Conservation (phyloP, 2,888 invertebrate genomes). For the Azorinus chamasolen region DNA sequence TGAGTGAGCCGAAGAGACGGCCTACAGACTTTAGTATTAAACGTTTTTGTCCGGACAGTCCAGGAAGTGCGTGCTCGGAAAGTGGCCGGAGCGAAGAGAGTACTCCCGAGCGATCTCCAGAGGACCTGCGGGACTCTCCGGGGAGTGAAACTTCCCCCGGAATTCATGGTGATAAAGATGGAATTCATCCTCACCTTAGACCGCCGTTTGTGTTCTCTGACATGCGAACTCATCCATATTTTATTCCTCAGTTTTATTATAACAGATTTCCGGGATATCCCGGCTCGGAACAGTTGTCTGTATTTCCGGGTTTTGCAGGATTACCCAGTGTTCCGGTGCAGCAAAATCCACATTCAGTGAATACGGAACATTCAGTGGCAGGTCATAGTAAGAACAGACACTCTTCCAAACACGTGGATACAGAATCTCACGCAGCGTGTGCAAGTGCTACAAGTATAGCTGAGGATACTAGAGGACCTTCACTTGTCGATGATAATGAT, state of each 20-base stretch:
- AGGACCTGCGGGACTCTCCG: conserved; percentile 67
- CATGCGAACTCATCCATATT: conserved; percentile 63
- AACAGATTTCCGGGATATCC: conserved; percentile 55
- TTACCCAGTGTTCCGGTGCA: conserved; percentile 4
- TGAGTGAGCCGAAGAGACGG: conserved; percentile 88
- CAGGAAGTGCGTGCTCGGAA: conserved; percentile 76
- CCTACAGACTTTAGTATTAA: conserved; percentile 82
- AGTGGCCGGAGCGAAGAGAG: conserved; percentile 75
- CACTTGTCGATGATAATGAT: conserved; percentile 38
- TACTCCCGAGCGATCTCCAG: conserved; percentile 64
- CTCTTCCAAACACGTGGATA: neutral
- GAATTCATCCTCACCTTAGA: conserved; percentile 51
- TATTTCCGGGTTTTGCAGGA: conserved; percentile 21
- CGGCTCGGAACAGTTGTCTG: conserved; percentile 28
- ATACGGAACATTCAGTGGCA: neutral
- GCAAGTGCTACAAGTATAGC: neutral
- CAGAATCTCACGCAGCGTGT: neutral
- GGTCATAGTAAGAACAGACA: neutral
- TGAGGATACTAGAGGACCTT: neutral
- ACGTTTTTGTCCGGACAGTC: conserved; percentile 79
- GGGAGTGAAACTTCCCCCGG: conserved; percentile 26
- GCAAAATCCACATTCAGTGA: neutral
- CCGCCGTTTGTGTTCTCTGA: conserved; percentile 67
- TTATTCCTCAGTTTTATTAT: conserved; percentile 71
- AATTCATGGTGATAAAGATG: conserved; percentile 26